Conservation (phyloP, 1,140 invertebrate genomes). For the Physella acuta region DNA sequence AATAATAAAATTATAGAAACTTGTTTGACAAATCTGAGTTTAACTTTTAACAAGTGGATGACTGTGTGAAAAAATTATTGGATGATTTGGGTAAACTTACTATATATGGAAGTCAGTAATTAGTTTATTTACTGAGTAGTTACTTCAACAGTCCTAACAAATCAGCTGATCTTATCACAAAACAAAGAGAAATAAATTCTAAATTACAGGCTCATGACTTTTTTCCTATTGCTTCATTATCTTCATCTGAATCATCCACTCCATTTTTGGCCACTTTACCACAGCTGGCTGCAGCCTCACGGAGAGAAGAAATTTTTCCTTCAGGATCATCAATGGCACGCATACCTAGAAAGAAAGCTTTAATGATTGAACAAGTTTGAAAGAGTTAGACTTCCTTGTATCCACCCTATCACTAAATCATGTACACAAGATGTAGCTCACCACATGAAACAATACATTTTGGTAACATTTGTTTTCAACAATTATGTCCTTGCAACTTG, state of each 20-base stretch:
- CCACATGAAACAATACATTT: not conserved
- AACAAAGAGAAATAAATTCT: too few relatives aligned
- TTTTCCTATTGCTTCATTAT: not conserved
- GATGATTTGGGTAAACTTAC: too few relatives aligned
- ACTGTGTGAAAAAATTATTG: too few relatives aligned
- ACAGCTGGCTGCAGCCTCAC: not conserved
- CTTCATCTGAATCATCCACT: not conserved
- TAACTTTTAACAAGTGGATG: too few relatives aligned
- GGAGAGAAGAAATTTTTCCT: not conserved
- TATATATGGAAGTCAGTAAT: too few relatives aligned
- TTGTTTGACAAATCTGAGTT: too few relatives aligned
- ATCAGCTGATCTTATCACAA: too few relatives aligned
- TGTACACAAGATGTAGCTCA: not conserved
- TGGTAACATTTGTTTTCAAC: not conserved
- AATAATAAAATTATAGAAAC: too few relatives aligned
- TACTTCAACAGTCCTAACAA: too few relatives aligned
- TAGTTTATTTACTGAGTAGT: too few relatives aligned
- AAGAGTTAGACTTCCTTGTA: not conserved
- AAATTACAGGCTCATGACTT: too few relatives aligned
- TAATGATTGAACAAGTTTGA: not conserved
- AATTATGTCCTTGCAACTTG: not conserved
- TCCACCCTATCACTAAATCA: not conserved
- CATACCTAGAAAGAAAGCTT: slow-evolving; percentile 5
- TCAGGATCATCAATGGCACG: slow-evolving; percentile 13
- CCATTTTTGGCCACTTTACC: not conserved